Evolutionary conservation across 1,140 invertebrate genomes (phyloP).

Genomic region (Zophobas atratus): DNA sequence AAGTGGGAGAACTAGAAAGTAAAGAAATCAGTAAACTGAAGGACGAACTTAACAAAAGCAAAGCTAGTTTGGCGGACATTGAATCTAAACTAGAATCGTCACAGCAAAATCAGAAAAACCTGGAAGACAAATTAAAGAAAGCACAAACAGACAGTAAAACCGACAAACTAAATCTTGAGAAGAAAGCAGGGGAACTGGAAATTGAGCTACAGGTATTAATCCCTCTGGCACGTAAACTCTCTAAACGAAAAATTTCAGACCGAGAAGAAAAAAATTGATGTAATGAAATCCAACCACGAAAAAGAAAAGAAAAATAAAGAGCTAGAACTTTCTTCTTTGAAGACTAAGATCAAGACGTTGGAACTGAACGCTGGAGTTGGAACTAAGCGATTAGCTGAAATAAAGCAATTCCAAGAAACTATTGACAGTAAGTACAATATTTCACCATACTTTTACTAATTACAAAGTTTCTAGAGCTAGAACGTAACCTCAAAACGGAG

Average conservation of each 20-base stretch:
- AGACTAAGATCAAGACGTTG: conserved; percentile 75
- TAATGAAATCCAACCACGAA: conserved; percentile 74
- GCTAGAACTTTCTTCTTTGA: conserved; percentile 76
- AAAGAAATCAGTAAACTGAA: conserved; percentile 59
- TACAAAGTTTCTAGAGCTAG: conserved; percentile 73
- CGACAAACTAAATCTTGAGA: conserved; percentile 73
- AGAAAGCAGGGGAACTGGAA: conserved; percentile 75
- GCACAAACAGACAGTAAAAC: conserved; percentile 71
- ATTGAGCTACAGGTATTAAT: conserved; percentile 73
- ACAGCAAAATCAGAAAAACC: conserved; percentile 73
- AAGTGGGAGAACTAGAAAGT: conserved; percentile 50
- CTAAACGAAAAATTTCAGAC: conserved; percentile 67
- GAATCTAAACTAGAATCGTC: conserved; percentile 78
- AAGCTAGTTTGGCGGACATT: conserved; percentile 69
- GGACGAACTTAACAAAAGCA: conserved; percentile 70
- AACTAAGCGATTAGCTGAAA: conserved; percentile 76
- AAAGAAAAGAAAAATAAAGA: conserved; percentile 78
- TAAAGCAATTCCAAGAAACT: conserved; percentile 78
- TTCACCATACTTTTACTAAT: conserved; percentile 48
- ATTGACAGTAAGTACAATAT: conserved; percentile 73
- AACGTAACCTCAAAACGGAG: conserved; percentile 76
- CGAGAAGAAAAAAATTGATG: conserved; percentile 76
- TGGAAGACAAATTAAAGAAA: conserved; percentile 71
- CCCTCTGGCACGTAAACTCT: not conserved
- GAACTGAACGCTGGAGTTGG: conserved; percentile 75